phyloP scores from a whole-genome alignment of 2,113 vertebrate species.

The Bungarus multicinctus region DNA sequence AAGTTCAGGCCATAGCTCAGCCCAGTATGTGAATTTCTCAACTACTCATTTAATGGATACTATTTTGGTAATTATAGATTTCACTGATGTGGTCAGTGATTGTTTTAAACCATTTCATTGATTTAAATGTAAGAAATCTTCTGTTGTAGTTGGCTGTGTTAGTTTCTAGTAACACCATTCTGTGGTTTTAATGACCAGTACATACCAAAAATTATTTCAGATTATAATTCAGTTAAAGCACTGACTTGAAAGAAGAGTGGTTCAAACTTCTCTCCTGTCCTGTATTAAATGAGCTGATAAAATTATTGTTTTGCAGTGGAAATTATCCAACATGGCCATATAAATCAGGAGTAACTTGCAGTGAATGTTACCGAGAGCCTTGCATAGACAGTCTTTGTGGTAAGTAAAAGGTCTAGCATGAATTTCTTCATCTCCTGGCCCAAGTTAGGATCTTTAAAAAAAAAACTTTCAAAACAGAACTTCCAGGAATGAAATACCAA shows the following conservation, averaged over 20 bases:
- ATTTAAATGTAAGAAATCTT: neutral
- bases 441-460: neutral
- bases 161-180: neutral
- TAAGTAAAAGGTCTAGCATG: constrained; percentile 47
- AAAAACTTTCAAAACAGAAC: neutral
- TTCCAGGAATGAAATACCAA: neutral
- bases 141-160: neutral
- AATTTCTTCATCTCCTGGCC: neutral
- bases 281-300: neutral
- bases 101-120: neutral
- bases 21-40: neutral
- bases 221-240: neutral
- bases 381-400: constrained; percentile 35
- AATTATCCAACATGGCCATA: constrained; percentile 31
- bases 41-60: neutral
- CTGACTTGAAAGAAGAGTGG: neutral
- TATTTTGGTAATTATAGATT: neutral
- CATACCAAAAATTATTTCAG: neutral
- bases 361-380: neutral
- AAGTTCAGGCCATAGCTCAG: neutral
- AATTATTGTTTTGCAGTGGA: constrained; percentile 37
- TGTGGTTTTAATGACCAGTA: neutral
- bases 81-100: neutral
- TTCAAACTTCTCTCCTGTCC: neutral
- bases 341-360: constrained; percentile 13